Evolutionary conservation across 1,140 invertebrate genomes (phyloP).

Genomic region (Eulimnadia texana): DNA sequence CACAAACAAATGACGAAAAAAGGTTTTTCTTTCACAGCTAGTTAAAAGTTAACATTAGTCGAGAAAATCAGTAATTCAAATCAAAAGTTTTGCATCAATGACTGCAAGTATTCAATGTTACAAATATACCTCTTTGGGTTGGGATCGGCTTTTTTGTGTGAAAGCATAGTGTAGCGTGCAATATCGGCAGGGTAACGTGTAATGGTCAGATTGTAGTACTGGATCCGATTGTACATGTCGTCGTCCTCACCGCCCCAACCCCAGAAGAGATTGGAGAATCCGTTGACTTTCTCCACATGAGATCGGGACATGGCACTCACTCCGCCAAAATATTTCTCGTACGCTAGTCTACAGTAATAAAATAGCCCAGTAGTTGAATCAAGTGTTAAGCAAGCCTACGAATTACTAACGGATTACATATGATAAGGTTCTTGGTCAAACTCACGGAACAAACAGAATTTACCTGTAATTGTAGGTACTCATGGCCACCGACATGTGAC

Average conservation of each 20-base stretch:
- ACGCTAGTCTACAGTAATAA: constrained; percentile 54
- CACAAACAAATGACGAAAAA: constrained; percentile 11
- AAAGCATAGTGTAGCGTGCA: constrained; percentile 78
- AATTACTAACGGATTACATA: neutral
- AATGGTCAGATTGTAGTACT: constrained; percentile 61
- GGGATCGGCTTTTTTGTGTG: constrained; percentile 70
- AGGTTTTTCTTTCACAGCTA: too few relatives aligned
- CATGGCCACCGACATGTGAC: constrained; percentile 89
- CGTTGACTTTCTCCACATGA: constrained; percentile 45
- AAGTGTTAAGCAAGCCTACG: neutral
- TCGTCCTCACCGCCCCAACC: constrained; percentile 54
- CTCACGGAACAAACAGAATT: constrained; percentile 19
- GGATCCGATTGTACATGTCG: constrained; percentile 57
- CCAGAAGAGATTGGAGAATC: constrained; percentile 54
- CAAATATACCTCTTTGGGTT: constrained; percentile 84
- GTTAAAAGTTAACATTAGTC: too few relatives aligned
- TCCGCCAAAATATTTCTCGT: constrained; percentile 65
- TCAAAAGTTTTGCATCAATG: too few relatives aligned
- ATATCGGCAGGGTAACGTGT: constrained; percentile 71
- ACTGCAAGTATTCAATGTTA: constrained; percentile 30
- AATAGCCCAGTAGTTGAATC: neutral
- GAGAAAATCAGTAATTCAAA: too few relatives aligned
- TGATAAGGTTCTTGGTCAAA: neutral
- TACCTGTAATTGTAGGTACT: constrained; percentile 77
- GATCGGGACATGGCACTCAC: constrained; percentile 40